Percentiles rank a stretch among this genome's conserved stretches.
phyloP scores from a whole-genome alignment of 2,113 vertebrate species.

The Galeopterus variegatus region DNA sequence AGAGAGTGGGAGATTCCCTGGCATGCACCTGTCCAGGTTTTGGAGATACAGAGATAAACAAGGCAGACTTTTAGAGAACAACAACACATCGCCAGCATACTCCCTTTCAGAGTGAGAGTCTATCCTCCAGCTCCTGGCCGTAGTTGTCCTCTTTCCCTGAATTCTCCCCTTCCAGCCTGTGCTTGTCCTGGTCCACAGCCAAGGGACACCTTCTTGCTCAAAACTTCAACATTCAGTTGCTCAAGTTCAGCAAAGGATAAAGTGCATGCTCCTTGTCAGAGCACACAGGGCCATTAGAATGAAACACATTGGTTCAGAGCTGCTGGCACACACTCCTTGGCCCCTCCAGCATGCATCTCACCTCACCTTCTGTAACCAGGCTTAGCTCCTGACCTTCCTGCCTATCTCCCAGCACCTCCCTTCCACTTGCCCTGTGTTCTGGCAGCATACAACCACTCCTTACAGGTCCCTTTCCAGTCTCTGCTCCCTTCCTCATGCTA shows the following conservation, averaged over 20 bases:
- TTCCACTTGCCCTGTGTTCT: rapidly evolving
- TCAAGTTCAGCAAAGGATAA: neutral
- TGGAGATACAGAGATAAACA: neutral
- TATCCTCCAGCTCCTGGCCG: neutral
- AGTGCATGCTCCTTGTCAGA: neutral
- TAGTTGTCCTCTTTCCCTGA: rapidly evolving
- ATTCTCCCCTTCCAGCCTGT: no score
- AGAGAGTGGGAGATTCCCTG: neutral
- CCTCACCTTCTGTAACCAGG: neutral
- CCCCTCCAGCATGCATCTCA: rapidly evolving
- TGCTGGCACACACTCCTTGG: rapidly evolving
- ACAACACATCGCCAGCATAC: neutral
- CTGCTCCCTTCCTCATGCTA: neutral
- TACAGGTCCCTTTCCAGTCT: neutral
- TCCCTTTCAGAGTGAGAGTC: neutral
- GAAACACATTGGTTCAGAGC: rapidly evolving
- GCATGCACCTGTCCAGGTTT: no score
- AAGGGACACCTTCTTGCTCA: neutral
- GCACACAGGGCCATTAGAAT: neutral
- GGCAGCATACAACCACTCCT: neutral
- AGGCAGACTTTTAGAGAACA: neutral
- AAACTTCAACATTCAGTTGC: neutral
- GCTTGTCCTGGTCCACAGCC: neutral
- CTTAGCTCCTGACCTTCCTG: neutral
- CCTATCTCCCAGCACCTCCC: neutral